phyloP scores from a whole-genome alignment of 1,140 invertebrate species.

The Druon quercuslanigerum region DNA sequence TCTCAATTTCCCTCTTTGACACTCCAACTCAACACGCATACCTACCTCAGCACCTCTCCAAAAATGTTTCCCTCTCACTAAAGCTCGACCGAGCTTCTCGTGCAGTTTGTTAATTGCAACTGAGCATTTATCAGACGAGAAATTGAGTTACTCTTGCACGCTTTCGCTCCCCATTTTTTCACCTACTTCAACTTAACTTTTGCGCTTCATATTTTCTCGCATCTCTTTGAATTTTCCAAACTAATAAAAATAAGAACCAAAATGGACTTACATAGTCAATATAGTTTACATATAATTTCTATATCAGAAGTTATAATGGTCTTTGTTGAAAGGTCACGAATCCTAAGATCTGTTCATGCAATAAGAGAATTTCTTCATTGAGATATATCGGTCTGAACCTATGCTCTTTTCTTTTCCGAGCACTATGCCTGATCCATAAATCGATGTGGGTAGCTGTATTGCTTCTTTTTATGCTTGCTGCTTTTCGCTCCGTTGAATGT shows the following conservation, averaged over 20 bases:
- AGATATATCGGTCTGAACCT: constrained; percentile 15
- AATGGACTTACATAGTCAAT: no score
- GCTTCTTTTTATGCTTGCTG: constrained; percentile 40
- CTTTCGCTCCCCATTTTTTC: constrained; percentile 39
- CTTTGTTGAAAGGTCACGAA: background rate
- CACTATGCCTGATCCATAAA: constrained; percentile 44
- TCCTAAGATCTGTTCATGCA: constrained; percentile 44
- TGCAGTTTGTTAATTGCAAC: constrained; percentile 68
- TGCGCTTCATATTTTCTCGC: background rate
- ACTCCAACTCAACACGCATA: constrained; percentile 30
- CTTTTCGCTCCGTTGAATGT: constrained; percentile 41
- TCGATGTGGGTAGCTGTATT: constrained; percentile 44
- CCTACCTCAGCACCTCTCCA: constrained; percentile 36
- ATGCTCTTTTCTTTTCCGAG: constrained; percentile 17
- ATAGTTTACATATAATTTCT: no score
- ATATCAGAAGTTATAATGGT: no score
- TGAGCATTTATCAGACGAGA: constrained; percentile 63
- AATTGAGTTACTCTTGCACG: constrained; percentile 65
- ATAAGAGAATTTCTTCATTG: constrained; percentile 57
- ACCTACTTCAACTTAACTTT: background rate
- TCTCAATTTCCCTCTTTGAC: constrained; percentile 37
- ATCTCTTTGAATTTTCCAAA: background rate
- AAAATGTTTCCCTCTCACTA: constrained; percentile 41
- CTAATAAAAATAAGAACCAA: no score
- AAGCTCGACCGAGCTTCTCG: constrained; percentile 43